phyloP scores from a whole-genome alignment of 2,113 vertebrate genomes.

The Tachysurus vachellii region DNA sequence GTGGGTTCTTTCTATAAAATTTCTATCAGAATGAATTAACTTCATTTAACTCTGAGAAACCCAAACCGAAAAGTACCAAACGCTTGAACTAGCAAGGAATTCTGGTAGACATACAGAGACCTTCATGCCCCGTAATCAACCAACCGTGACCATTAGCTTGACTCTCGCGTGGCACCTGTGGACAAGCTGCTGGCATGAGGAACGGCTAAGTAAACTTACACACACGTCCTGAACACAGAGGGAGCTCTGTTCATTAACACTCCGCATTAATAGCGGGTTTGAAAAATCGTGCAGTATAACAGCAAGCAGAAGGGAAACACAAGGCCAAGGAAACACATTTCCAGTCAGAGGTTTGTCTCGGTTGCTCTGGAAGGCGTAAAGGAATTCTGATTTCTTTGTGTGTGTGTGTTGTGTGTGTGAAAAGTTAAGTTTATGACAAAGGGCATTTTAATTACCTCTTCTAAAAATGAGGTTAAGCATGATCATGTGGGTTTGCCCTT shows the following conservation, averaged over 20 bases:
- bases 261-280: slow-evolving; percentile 28
- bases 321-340: slow-evolving; percentile 13
- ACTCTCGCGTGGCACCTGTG: slow-evolving; percentile 44
- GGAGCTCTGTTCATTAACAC: slow-evolving; percentile 45
- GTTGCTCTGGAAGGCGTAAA: not conserved
- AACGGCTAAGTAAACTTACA: slow-evolving; percentile 33
- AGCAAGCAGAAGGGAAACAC: not conserved
- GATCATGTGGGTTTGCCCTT: not conserved
- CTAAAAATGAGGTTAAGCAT: not conserved
- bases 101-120: slow-evolving; percentile 5
- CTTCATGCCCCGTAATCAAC: slow-evolving; percentile 42
- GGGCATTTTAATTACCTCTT: not conserved
- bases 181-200: slow-evolving; percentile 44
- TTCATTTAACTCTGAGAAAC: not conserved
- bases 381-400: not conserved
- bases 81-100: slow-evolving; percentile 13
- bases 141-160: slow-evolving; percentile 43
- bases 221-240: slow-evolving; percentile 15
- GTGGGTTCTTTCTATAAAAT: not conserved
- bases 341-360: not conserved
- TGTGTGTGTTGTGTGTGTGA: not conserved
- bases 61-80: not conserved
- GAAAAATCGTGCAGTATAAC: slow-evolving; percentile 14
- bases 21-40: not conserved
- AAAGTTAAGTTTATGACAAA: not conserved